Percentiles rank a stretch among this genome's conserved stretches.
Conservation (phyloP, 2,888 invertebrate genomes). For the Hetaerina titia region DNA sequence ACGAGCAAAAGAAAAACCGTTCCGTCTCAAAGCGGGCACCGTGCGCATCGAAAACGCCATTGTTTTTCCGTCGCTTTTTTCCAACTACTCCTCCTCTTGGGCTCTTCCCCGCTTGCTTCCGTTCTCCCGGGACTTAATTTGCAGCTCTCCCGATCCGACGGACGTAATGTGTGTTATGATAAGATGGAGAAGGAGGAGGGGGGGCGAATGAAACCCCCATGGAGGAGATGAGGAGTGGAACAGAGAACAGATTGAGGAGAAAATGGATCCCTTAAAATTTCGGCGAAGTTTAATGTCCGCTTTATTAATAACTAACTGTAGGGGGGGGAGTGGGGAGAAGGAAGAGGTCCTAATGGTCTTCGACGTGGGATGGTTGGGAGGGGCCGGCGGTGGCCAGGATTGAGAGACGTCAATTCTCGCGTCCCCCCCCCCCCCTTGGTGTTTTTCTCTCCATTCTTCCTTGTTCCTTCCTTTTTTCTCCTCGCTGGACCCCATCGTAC, state of each 20-base stretch:
- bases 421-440: neutral
- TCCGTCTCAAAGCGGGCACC: neutral
- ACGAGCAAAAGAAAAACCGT: neutral
- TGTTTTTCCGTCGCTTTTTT: neutral
- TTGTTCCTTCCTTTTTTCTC: neutral
- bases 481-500: neutral
- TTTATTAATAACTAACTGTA: neutral
- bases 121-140: neutral
- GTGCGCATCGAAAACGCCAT: neutral
- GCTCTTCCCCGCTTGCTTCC: neutral
- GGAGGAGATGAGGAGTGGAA: neutral
- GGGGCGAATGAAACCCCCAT: neutral
- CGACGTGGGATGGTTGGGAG: neutral
- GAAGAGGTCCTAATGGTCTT: neutral
- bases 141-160: neutral
- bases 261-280: neutral
- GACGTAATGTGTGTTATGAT: conserved; percentile 32
- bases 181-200: neutral
- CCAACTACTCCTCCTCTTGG: neutral
- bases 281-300: conserved; percentile 5
- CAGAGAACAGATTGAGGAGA: neutral
- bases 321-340: neutral
- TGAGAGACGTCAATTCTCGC: neutral
- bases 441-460: neutral
- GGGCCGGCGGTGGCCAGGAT: neutral